Evolutionary conservation across 2,888 invertebrate species (phyloP).

Genomic region (Tanaodytes sp.): DNA sequence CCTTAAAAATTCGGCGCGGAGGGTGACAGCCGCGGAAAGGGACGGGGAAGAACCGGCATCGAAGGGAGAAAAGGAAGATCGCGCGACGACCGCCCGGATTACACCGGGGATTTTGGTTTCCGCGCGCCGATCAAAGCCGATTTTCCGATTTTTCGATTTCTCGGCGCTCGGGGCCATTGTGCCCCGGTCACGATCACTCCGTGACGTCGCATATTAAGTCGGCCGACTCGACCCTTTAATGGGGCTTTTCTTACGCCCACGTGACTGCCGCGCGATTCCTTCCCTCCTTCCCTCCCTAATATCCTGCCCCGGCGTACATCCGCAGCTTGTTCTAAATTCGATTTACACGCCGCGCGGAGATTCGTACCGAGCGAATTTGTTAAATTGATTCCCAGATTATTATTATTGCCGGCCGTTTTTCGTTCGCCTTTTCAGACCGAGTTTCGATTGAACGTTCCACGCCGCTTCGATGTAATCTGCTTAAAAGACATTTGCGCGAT

Average conservation of each 20-base stretch:
- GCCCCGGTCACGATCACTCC: constrained; percentile 58
- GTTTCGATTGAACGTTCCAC: too few species aligned
- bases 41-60: constrained; percentile 48
- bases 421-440: not conserved
- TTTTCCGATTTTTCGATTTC: constrained; percentile 71
- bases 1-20: constrained; percentile 69
- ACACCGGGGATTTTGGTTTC: constrained; percentile 73
- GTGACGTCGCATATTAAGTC: constrained; percentile 69
- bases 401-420: constrained; percentile 18
- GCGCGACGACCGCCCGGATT: constrained; percentile 70
- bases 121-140: constrained; percentile 71
- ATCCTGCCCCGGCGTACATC: constrained; percentile 58
- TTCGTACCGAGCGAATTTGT: constrained; percentile 15
- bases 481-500: too few species aligned
- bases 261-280: constrained; percentile 49
- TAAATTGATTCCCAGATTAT: constrained; percentile 29
- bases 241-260: constrained; percentile 57
- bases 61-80: constrained; percentile 61
- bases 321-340: constrained; percentile 53
- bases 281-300: constrained; percentile 54
- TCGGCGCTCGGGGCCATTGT: constrained; percentile 70
- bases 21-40: constrained; percentile 63
- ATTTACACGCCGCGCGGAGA: constrained; percentile 41
- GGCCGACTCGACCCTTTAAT: constrained; percentile 64
- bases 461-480: too few species aligned